Percentiles rank a stretch among this genome's conserved stretches.
These are phyloP conservation scores for Tragelaphus imberbis DNA, from an alignment of 2,113 vertebrate genomes.

Conservation along the genomic window DNA sequence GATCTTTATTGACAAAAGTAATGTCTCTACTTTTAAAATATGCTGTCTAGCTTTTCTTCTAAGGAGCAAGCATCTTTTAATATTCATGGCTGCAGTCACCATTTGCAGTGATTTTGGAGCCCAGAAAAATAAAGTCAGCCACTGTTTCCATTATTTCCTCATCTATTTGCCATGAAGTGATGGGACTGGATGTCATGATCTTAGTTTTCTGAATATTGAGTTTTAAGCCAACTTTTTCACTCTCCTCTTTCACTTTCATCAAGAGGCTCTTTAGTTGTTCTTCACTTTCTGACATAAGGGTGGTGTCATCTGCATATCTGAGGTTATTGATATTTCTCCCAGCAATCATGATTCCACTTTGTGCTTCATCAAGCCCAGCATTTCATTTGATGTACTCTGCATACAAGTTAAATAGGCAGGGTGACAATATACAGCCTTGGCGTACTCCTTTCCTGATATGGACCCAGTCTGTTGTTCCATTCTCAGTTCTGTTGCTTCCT, in stretches of 20 bases:
- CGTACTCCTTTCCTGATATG: too few relatives aligned
- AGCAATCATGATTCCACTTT: neutral
- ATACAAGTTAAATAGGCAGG: neutral
- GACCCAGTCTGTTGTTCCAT: too few relatives aligned
- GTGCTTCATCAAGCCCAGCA: rapidly evolving
- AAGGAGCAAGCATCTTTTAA: neutral
- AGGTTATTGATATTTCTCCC: neutral
- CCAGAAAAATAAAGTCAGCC: neutral
- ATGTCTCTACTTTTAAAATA: neutral
- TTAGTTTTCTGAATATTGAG: neutral
- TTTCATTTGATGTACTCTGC: neutral
- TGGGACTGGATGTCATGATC: neutral
- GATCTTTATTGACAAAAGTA: neutral
- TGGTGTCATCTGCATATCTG: neutral
- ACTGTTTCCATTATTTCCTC: neutral
- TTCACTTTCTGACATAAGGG: neutral
- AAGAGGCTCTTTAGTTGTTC: neutral
- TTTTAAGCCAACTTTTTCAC: neutral
- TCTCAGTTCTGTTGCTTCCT: too few relatives aligned
- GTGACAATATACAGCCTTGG: neutral
- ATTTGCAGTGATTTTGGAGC: neutral
- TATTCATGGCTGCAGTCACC: neutral
- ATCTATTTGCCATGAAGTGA: neutral
- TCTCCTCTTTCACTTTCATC: neutral
- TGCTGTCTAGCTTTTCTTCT: neutral